phyloP scores from a whole-genome alignment of 2,113 vertebrate genomes.

The Delphinus delphis region DNA sequence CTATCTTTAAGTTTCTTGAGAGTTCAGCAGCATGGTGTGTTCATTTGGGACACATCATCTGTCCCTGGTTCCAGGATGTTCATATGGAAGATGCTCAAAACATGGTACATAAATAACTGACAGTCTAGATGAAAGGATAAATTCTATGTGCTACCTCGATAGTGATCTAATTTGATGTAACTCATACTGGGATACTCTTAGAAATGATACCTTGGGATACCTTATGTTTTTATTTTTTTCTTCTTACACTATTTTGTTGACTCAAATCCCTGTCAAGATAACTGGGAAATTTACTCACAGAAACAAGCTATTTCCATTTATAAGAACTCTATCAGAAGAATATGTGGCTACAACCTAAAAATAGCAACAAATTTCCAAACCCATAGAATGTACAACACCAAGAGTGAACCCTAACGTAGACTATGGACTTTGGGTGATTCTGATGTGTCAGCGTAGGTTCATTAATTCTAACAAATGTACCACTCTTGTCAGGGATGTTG shows the following conservation, averaged over 20 bases:
- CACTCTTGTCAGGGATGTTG: neutral
- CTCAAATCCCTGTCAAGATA: neutral
- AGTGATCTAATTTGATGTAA: neutral
- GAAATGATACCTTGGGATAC: neutral
- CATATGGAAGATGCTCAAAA: neutral
- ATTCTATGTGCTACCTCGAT: neutral
- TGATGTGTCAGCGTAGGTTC: neutral
- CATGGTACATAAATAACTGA: neutral
- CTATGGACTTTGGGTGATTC: neutral
- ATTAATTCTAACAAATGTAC: neutral
- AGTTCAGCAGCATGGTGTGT: neutral
- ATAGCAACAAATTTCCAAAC: neutral
- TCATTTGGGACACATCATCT: neutral
- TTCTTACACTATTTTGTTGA: neutral
- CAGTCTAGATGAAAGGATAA: neutral
- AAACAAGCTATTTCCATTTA: neutral
- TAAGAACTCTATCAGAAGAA: neutral
- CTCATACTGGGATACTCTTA: neutral
- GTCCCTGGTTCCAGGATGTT: neutral
- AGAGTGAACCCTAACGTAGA: neutral
- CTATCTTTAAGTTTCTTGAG: neutral
- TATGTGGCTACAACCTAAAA: neutral
- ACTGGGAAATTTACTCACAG: neutral
- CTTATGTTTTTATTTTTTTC: neutral
- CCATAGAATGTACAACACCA: neutral